phyloP scores from a whole-genome alignment of 1,140 invertebrate genomes.

The Hyposmocoma kahamanoa region DNA sequence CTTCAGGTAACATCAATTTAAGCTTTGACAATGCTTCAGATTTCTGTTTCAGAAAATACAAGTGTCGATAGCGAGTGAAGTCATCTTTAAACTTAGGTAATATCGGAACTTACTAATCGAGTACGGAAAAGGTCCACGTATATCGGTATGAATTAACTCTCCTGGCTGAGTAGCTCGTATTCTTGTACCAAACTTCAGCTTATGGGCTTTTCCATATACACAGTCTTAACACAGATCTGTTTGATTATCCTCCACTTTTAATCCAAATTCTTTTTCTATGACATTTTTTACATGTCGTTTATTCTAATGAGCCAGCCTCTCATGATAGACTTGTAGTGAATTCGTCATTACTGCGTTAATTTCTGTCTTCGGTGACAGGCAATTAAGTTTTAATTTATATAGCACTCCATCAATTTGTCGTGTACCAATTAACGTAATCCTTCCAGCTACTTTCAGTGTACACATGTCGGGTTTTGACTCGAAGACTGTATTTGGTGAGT shows the following conservation, averaged over 20 bases:
- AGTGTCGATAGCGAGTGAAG: neutral
- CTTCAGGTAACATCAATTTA: neutral
- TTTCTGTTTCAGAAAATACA: slow-evolving; percentile 9
- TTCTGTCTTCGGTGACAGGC: neutral
- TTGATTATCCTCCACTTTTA: neutral
- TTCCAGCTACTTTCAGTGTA: no score
- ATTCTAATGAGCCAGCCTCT: neutral
- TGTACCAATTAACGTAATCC: neutral
- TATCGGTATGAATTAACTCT: slow-evolving; percentile 9
- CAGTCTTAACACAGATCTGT: slow-evolving; percentile 12
- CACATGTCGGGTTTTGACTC: neutral
- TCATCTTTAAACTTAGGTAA: slow-evolving; percentile 12
- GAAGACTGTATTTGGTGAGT: slow-evolving; percentile 3
- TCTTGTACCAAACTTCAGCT: slow-evolving; percentile 14
- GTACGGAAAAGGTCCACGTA: slow-evolving; percentile 9
- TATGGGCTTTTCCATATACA: slow-evolving; percentile 19
- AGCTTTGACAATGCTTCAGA: slow-evolving; percentile 1
- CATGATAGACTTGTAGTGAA: slow-evolving; percentile 3
- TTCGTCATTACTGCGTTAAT: neutral
- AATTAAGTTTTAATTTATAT: neutral
- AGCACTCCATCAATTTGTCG: neutral
- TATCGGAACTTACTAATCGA: slow-evolving; percentile 1
- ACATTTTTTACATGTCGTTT: neutral
- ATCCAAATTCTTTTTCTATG: slow-evolving; percentile 8
- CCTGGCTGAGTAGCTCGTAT: slow-evolving; percentile 14